Base-by-base conservation (phyloP, 2,797 vertebrate genomes). In the Falco biarmicus region DNA sequence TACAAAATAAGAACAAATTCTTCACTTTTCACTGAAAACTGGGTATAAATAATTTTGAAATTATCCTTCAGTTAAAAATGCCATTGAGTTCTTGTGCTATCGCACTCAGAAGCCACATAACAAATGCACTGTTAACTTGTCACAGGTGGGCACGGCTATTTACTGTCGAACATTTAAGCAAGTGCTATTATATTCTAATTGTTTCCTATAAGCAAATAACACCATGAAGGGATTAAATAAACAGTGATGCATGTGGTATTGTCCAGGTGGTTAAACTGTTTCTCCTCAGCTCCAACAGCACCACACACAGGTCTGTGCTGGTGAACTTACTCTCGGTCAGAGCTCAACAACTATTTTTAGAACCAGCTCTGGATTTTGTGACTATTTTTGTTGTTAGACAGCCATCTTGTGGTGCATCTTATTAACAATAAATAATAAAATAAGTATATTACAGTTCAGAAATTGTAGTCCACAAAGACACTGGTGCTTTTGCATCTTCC, bases 371-470 rank as follows among this genome's bases (percentile, higher is more conserved):
- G 32, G 21, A 22, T 45, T 51, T 45, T 13, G 2, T 14, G 2
- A 31, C 14, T 83, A 94, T 95, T 94, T 96, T 97, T 98, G 93
- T 95, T 86, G 94, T 89, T 94, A 89, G 90, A 95, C 95, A 78
- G 97, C 95, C 98, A 98, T 95, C 98, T 97, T n/a, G 98, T 97
- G 98, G 97, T 84, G 10, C 9, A 6, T 4, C 5, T 54, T 56
- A 17, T 63, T 59, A 83, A 51, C 47, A 77, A 59, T 9, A 63
- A 54, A 31, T 45, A 41, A 14, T 24, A 13, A 16, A 20, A 39
- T 29, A 47, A 25, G 20, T 12, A 25, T 51, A 22, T 18, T 8
- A n/a, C 10, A 7, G 48, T 5, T 93, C 17, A 93, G 69, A 91
- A 93, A 93, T 29, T 37, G 34, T 29, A 39, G 41, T 50, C 41